Base-by-base conservation (phyloP, 2,888 invertebrate genomes). In the Lithophane leautieri region DNA sequence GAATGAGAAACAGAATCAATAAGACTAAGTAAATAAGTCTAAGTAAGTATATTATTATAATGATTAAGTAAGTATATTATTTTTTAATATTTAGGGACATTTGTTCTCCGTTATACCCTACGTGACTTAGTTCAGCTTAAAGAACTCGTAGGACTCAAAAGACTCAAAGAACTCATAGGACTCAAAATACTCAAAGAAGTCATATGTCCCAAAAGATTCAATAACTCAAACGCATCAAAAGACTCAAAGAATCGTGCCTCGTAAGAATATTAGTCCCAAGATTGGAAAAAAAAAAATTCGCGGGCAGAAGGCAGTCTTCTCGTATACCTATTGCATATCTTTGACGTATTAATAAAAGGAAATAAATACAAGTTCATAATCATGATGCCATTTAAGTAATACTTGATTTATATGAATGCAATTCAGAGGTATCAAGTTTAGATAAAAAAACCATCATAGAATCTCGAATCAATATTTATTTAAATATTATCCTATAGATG, bases 291-390 rank as follows among this genome's bases (percentile, higher is more conserved):
- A 14, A 44, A 14, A 4, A 50, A 50, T 19, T 50, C 19, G 7
- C 19, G 50, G 50, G 19, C 50, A 19, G 7, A 50, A 19, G 50
- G 19, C 2, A 19, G 16, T 19, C 19, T 50, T 54, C 40, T 73
- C 22, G 14, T 16, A 22, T 42, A 44, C 7, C 4, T 40, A 22
- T 28, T 74, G 54, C 62, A 28, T 68, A 28, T 76, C 25, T 68
- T 76, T 68, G 22, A 47, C 60, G 54, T 47, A 19, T 62, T n/a
- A 14, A 28, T 40, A 62, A 54, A 67, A 60, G n/a, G 58, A 75
- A 54, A 78, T 72, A 71, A 58, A 25, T 12, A 22, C 25, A 67
- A 61, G 22, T 22, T 25, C 8, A n/a, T n/a, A 14, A n/a, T 19
- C 4, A 28, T 50, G 70, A 78, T 42, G 42, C 9, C 28, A 78